Base-by-base conservation (phyloP, 2,113 vertebrate genomes). In the Calidris pygmaea region DNA sequence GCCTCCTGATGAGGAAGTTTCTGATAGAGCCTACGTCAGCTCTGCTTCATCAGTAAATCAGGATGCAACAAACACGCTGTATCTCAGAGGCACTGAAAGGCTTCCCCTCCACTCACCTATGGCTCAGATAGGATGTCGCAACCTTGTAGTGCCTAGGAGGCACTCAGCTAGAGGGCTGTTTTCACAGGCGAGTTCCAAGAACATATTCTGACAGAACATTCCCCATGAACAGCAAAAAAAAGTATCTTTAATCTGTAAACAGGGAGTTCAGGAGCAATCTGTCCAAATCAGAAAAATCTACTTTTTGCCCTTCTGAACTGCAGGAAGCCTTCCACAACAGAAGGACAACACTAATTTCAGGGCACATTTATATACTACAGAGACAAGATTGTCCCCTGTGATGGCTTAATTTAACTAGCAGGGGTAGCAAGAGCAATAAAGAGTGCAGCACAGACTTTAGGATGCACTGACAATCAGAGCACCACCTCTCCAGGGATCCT, bases 391-490 rank as follows among this genome's bases (percentile, higher is more conserved):
- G 65, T 41, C 35, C 21, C 43, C 53, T 65, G 43, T 10, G 70
- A 94, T 10, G 30, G 65, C 23, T 84, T 90, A 81, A 78, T 75
- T 71, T 82, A 89, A 67, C 76, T 85, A 87, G 43, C 80, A 81
- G 60, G 60, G 87, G 35, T 56, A 78, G 27, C 35, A 81, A 56
- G 21, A 95, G 37, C 83, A 84, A 35, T 47, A 56, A 52, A 41
- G 19, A 74, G 24, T 6, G 20, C 83, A 78, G 83, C 41, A 75
- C 26, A 87, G 65, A 12, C 52, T 53, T 71, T 11, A 47, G 50
- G 77, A 91, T 6, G 15, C 0, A 0, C 65, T 89, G 66, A 48
- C 58, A 85, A 93, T 43, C 81, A 82, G 56, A 90, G 60, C 60
- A 90, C 56, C 62, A 24, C 32, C 48, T 47, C 94, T 72, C 77